Evolutionary conservation across 2,888 invertebrate genomes (phyloP), one percentile per base, ranked within the genome.

Genomic region (Hemaris fuciformis): DNA sequence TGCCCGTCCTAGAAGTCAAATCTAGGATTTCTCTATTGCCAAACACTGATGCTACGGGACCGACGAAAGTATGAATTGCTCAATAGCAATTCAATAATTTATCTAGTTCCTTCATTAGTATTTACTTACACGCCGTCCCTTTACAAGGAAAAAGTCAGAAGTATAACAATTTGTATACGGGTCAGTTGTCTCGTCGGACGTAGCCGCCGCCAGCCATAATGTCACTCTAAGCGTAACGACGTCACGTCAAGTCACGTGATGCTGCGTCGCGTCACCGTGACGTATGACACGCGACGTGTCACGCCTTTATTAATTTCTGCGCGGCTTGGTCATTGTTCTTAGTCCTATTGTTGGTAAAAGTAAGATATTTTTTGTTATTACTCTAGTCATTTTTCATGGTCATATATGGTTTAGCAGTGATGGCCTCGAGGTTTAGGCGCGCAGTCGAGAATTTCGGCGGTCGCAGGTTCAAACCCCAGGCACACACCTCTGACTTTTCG

Each of bases 221-320:
- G 43, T 43, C 43, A 10, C 20, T 10, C 43, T 8, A 3, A 76
- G 84, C 85, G 70, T 81, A 79, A 85, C 84, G 85, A 81, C 81
- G 80, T 79, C 77, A 75, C 76, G 77, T 75, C 76, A 74, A 71
- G 60, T 61, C 65, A 60, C 53, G 25, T 8, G n/a, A n/a, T n/a
- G n/a, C n/a, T 62, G 34, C 23, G 53, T 20, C 64, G 42, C 46
- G 25, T 38, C 38, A 38, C 3, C 38, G 20, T 43, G 43, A 20
- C 10, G 43, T 43, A 10, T 22, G 20, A 43, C 43, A 20, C 20
- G 43, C 8, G 38, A 38, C 43, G 20, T 10, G 43, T 8, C 10
- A 43, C 42, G 15, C 8, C 20, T 20, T 43, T 43, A 43, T 43
- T 43, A 43, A 43, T 43, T 43, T 22, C 10, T 15, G 10, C 43